phyloP scores from a whole-genome alignment of 2,113 vertebrate species.

The Paedocypris sp. region DNA sequence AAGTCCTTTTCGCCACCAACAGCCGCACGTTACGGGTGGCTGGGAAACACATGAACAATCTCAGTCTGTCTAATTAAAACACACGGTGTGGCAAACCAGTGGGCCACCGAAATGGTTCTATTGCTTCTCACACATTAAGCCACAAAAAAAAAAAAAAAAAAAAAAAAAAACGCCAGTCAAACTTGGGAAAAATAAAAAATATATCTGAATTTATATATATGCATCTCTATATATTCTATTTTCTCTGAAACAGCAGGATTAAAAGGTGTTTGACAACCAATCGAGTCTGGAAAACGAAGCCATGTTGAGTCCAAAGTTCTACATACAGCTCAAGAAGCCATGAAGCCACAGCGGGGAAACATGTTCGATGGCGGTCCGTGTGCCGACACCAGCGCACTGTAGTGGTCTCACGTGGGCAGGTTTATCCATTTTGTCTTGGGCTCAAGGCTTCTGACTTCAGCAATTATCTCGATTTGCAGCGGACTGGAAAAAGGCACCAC shows the following conservation, averaged over 20 bases:
- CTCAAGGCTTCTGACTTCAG: slow-evolving; percentile 6
- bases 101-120: slow-evolving; percentile 12
- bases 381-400: slow-evolving; percentile 7
- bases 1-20: slow-evolving; percentile 63
- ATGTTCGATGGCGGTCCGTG: slow-evolving; percentile 39
- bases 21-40: slow-evolving; percentile 59
- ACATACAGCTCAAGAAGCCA: slow-evolving; percentile 8
- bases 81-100: background rate
- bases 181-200: slow-evolving; percentile 58
- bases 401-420: slow-evolving; percentile 28
- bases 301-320: slow-evolving; percentile 51
- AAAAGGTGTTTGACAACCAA: slow-evolving; percentile 50
- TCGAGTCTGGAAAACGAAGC: slow-evolving; percentile 40
- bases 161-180: too few relatives aligned
- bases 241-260: slow-evolving; percentile 53
- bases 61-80: slow-evolving; percentile 10
- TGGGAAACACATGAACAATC: slow-evolving; percentile 31
- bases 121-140: slow-evolving; percentile 63
- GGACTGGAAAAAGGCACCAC: slow-evolving; percentile 45
- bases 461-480: slow-evolving; percentile 29
- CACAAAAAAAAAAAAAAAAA: too few relatives aligned
- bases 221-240: slow-evolving; percentile 47
- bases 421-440: slow-evolving; percentile 13
- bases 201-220: slow-evolving; percentile 40
- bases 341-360: background rate